Percentiles rank a stretch among this genome's conserved stretches.
phyloP scores from a whole-genome alignment of 2,888 invertebrate species.

The Agrotis ipsilon region DNA sequence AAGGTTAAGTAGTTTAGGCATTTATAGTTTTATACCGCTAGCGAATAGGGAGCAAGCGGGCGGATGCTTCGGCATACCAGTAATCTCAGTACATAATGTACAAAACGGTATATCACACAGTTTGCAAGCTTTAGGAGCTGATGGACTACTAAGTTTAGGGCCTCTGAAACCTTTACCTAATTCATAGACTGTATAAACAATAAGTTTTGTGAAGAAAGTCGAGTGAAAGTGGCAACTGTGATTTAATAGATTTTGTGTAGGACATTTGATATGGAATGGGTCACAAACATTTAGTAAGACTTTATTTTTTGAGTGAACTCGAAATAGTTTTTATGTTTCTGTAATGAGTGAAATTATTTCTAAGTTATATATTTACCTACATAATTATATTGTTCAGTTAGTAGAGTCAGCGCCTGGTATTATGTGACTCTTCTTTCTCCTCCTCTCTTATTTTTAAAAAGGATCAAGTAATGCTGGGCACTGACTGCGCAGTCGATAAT shows the following conservation, averaged over 20 bases:
- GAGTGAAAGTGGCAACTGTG: slow-evolving; percentile 52
- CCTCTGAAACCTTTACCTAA: slow-evolving; percentile 92
- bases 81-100: slow-evolving; percentile 92
- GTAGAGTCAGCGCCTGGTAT: not conserved
- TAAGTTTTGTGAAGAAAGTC: slow-evolving; percentile 23
- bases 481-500: not conserved
- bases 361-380: slow-evolving; percentile 5
- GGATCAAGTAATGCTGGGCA: not conserved
- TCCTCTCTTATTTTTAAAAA: not conserved
- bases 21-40: slow-evolving; percentile 94
- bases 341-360: slow-evolving; percentile 14
- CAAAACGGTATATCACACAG: slow-evolving; percentile 91
- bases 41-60: slow-evolving; percentile 92
- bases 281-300: slow-evolving; percentile 30
- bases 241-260: slow-evolving; percentile 36
- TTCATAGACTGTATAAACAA: slow-evolving; percentile 68
- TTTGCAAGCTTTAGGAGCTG: slow-evolving; percentile 93
- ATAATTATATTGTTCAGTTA: not conserved
- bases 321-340: slow-evolving; percentile 9
- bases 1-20: slow-evolving; percentile 92
- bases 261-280: slow-evolving; percentile 8
- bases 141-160: slow-evolving; percentile 93
- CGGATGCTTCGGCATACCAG: slow-evolving; percentile 93
- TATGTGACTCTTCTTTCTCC: not conserved
- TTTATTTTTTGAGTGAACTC: slow-evolving; percentile 22